These are phyloP conservation scores for Leucosticte australis DNA, from an alignment of 2,113 vertebrate genomes.

Conservation along the genomic window DNA sequence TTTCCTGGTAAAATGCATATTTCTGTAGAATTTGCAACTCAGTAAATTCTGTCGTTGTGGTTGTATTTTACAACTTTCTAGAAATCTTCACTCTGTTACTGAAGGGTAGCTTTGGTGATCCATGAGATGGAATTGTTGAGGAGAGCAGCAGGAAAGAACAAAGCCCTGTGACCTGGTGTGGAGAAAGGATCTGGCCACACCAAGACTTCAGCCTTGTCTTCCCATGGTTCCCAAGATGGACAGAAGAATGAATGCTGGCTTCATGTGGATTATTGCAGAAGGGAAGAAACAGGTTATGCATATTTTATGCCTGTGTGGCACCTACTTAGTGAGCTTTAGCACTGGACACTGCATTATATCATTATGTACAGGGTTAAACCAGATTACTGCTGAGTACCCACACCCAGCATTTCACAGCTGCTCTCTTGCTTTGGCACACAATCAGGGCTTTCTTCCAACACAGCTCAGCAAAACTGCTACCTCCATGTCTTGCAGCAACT, in stretches of 20 bases:
- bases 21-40: neutral
- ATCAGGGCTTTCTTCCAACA: conserved; percentile 60
- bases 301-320: neutral
- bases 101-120: neutral
- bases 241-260: neutral
- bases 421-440: conserved; percentile 40
- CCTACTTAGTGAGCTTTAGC: neutral
- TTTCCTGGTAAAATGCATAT: neutral
- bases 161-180: neutral
- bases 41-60: neutral
- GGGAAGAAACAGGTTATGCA: neutral
- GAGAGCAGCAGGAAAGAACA: neutral
- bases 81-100: neutral
- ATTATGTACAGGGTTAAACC: conserved; percentile 45
- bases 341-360: conserved; percentile 19
- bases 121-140: neutral
- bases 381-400: conserved; percentile 57
- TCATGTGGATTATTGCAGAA: neutral
- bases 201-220: neutral
- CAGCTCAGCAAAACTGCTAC: conserved; percentile 65
- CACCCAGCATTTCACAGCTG: conserved; percentile 66
- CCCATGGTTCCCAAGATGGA: neutral
- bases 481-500: conserved; percentile 54
- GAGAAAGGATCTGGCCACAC: neutral
- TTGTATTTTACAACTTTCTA: neutral